phyloP scores from a whole-genome alignment of 2,888 invertebrate species.

The Sisyra nigra region DNA sequence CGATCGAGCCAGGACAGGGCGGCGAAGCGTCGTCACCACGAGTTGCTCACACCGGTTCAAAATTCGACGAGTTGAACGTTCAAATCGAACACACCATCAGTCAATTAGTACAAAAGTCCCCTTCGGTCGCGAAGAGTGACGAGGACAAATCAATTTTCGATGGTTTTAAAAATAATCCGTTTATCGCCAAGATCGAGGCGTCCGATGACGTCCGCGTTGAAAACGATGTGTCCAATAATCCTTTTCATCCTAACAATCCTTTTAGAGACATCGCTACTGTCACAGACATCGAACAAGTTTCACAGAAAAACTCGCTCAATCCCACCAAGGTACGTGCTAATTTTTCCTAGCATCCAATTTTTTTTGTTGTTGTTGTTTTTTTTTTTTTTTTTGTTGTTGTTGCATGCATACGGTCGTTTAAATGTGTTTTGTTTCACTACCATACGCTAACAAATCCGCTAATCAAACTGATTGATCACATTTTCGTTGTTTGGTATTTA shows the following conservation, averaged over 20 bases:
- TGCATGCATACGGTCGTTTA: not conserved
- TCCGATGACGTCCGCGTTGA: conserved; percentile 13
- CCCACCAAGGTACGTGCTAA: conserved; percentile 7
- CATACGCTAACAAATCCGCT: no score
- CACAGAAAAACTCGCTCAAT: not conserved
- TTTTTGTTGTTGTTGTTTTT: conserved; percentile 15
- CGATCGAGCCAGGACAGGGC: not conserved
- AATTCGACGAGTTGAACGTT: conserved; percentile 5
- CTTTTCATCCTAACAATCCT: conserved; percentile 19
- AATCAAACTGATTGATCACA: no score
- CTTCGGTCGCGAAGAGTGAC: not conserved
- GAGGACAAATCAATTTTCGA: conserved; percentile 4
- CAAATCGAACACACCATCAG: conserved; percentile 6
- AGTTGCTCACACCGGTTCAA: not conserved
- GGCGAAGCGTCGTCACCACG: not conserved
- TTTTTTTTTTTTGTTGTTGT: conserved; percentile 20
- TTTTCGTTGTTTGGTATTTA: not conserved
- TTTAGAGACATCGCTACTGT: conserved; percentile 17
- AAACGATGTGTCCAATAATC: not conserved
- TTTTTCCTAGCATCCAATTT: conserved; percentile 11
- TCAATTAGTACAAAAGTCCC: conserved; percentile 6
- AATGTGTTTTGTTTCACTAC: no score
- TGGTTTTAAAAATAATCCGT: conserved; percentile 4
- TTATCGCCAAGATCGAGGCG: conserved; percentile 20
- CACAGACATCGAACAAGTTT: not conserved